Conservation (phyloP, 1,140 invertebrate genomes). For the Calycopis cecrops region DNA sequence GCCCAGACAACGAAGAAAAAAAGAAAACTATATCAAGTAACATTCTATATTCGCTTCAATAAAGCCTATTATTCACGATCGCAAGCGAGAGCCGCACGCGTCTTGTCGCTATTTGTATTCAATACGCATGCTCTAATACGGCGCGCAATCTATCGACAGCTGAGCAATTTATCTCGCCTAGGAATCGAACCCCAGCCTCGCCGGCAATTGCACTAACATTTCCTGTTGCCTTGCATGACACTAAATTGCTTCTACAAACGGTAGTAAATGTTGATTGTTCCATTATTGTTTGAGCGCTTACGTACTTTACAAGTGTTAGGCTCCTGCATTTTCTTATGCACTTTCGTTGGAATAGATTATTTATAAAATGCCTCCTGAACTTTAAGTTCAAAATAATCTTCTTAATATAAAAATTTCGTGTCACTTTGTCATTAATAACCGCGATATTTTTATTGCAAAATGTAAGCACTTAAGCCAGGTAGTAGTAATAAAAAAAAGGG, state of each 20-base stretch:
- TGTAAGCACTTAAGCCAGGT: too few relatives aligned
- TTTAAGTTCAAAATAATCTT: too few relatives aligned
- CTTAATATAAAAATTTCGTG: too few relatives aligned
- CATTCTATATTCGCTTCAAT: too few relatives aligned
- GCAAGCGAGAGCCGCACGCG: slow-evolving; percentile 23
- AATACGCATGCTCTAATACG: slow-evolving; percentile 58
- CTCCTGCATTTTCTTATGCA: slow-evolving; percentile 23
- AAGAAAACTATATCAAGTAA: too few relatives aligned
- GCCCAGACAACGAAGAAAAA: too few relatives aligned
- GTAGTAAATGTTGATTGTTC: slow-evolving; percentile 59
- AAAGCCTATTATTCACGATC: too few relatives aligned
- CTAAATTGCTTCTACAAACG: slow-evolving; percentile 64
- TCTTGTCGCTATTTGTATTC: slow-evolving; percentile 55
- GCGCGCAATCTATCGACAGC: slow-evolving; percentile 52
- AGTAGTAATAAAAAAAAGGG: too few relatives aligned
- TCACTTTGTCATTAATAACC: too few relatives aligned
- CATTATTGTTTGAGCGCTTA: slow-evolving; percentile 7
- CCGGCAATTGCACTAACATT: slow-evolving; percentile 50
- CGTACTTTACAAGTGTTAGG: slow-evolving; percentile 5
- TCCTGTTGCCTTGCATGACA: slow-evolving; percentile 55
- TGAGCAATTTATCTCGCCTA: slow-evolving; percentile 52
- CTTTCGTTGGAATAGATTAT: too few relatives aligned
- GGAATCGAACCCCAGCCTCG: slow-evolving; percentile 56
- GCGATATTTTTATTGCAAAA: too few relatives aligned
- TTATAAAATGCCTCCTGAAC: too few relatives aligned